These are phyloP conservation scores for Cotesia glomerata DNA, from an alignment of 1,140 invertebrate genomes.

Conservation along the genomic window DNA sequence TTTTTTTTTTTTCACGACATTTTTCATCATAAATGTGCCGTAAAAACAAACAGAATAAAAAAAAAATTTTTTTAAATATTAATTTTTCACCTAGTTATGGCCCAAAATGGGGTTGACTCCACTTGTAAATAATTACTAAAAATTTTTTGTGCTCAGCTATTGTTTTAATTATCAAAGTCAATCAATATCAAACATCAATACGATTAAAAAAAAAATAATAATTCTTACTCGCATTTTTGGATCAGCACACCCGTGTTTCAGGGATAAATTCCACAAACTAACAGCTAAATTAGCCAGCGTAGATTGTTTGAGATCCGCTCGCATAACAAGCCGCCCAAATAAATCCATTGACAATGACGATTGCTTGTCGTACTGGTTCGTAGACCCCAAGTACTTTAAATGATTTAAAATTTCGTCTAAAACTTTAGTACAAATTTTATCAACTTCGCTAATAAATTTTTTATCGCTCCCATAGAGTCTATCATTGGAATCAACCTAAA, in stretches of 20 bases:
- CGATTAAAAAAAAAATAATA: neutral
- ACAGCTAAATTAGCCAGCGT: slow-evolving; percentile 70
- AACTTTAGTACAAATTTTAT: slow-evolving; percentile 78
- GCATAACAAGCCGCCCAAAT: slow-evolving; percentile 73
- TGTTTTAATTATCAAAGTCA: no score
- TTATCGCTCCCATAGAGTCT: slow-evolving; percentile 88
- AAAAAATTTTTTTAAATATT: no score
- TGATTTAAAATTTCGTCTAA: slow-evolving; percentile 79
- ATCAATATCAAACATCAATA: no score
- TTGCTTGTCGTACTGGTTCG: slow-evolving; percentile 70
- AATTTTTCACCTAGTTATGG: no score
- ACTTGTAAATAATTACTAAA: no score
- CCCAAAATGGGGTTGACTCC: no score
- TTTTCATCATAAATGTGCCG: no score
- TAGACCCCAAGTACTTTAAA: slow-evolving; percentile 70
- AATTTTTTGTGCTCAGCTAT: neutral
- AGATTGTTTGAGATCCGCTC: slow-evolving; percentile 71
- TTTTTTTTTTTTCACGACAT: no score
- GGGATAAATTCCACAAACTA: slow-evolving; percentile 82
- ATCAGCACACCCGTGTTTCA: slow-evolving; percentile 67
- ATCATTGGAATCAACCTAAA: slow-evolving; percentile 90
- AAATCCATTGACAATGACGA: slow-evolving; percentile 75
- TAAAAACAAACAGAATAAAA: no score
- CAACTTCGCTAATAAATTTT: slow-evolving; percentile 83
- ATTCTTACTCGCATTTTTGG: slow-evolving; percentile 59